Evolutionary conservation across 2,113 vertebrate species (phyloP), one percentile per base, ranked within the genome.

Genomic region (Poeciliopsis turrubarensis): DNA sequence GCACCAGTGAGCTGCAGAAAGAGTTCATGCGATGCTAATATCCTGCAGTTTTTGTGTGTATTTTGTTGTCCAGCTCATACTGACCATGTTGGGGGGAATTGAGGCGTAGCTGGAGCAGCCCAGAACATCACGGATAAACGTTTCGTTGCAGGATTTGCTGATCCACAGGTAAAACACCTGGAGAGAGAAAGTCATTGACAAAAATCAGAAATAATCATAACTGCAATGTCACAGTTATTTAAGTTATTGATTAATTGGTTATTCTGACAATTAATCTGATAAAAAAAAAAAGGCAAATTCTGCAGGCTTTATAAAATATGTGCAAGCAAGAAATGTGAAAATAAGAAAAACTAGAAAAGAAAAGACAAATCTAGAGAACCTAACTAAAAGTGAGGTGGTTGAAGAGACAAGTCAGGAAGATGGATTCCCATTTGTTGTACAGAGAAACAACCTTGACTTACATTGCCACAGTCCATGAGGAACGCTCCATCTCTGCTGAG

Each of bases 91-190:
- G 81, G 95, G 91, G 72, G 98, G 97, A 66, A 99, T 73, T 14
- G 97, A 96, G 1, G 95, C 90, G 86, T 96, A 97, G 94, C 94
- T 94, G 3, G 95, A 94, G 79, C 83, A 97, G 44, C 98, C 98
- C 78, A 99, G 94, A n/a, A 98, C 96, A n/a, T 99, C 96, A 75
- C 95, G 92, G 85, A 99, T 95, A 91, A 98, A 99, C 86, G 87
- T 92, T 76, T 89, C 95, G n/a, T 91, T 93, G 92, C 97, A 99
- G 91, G 89, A 90, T 91, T 95, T 97, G 25, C 98, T 97, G 84
- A 99, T 91, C 97, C 97, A 99, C 87, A 99, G 89, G 77, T 97
- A 99, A 84, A 99, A 95, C 73, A 93, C 83, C 98, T 99, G 89
- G 2, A 89, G 37, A 73, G 41, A 0, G 2, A 7, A 29, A 11